Evolutionary conservation across 2,888 invertebrate genomes (phyloP), one percentile per base, ranked within the genome.

Genomic region (Digitonthophagus gazella): DNA sequence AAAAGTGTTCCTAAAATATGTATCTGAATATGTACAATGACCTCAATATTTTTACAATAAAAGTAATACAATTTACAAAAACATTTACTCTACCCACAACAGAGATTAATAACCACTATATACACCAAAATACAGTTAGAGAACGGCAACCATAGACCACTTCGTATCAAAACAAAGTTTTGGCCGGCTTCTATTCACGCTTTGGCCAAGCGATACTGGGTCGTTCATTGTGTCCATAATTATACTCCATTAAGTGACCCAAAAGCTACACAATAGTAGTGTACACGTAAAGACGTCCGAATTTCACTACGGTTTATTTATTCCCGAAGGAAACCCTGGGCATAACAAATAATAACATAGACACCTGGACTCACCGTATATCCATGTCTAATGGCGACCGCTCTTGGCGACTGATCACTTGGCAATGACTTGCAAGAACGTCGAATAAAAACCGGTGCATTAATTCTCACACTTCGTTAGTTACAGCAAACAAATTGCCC

Each of bases 401-500:
- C 28, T 44, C 28, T 44, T 74, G 75, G 72, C 74, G 73, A 75
- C 74, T 75, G 76, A 77, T 77, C 75, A 72, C 75, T 74, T 71
- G 66, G 70, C 70, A 71, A 74, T 77, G 77, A 77, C 77, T 75
- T 71, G 67, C 75, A 76, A 71, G 68, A 71, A 70, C 55, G 56
- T 67, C 67, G 64, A 67, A 68, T 68, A 73, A 74, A 74, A 75
- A 74, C 75, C 74, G 74, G 72, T 75, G 75, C 73, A 73, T 72
- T 78, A 78, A 77, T 81, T 81, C 81, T 79, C 81, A 81, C 81
- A 80, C 79, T 79, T 79, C 78, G 80, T 81, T 81, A 80, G 80
- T 78, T 78, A 78, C 79, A 79, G 78, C 75, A 80, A 80, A 80
- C 78, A 78, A 79, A 79, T 79, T 77, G 76, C 75, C 77, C 78